phyloP scores from a whole-genome alignment of 2,888 invertebrate genomes.

The Limnephilus lunatus region DNA sequence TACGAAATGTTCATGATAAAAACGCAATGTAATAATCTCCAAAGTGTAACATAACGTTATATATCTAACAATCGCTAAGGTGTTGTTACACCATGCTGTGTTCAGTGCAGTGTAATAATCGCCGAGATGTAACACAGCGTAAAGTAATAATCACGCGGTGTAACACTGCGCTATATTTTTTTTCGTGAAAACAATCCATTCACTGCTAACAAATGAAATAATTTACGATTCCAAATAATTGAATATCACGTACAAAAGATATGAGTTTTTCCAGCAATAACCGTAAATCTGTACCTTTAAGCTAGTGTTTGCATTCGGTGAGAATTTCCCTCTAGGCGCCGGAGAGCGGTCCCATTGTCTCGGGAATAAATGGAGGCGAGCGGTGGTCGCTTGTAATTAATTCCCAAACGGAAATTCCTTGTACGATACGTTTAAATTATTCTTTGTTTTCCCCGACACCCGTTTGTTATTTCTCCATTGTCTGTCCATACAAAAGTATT shows the following conservation, averaged over 20 bases:
- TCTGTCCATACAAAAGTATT: conserved; percentile 57
- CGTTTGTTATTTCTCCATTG: conserved; percentile 57
- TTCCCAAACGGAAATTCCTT: conserved; percentile 66
- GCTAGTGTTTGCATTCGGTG: conserved; percentile 57
- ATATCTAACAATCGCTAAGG: too few species aligned
- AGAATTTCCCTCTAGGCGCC: conserved; percentile 43
- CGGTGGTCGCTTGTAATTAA: conserved; percentile 63
- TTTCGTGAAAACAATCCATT: conserved; percentile 39
- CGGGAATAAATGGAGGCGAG: conserved; percentile 60
- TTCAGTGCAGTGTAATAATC: background rate
- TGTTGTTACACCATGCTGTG: too few species aligned
- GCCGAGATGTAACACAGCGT: background rate
- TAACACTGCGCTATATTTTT: conserved; percentile 10
- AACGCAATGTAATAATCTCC: too few species aligned
- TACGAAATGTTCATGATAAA: too few species aligned
- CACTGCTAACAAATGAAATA: conserved; percentile 41
- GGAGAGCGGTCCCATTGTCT: conserved; percentile 60
- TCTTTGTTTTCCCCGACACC: conserved; percentile 64
- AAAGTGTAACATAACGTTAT: too few species aligned
- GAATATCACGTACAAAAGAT: conserved; percentile 59
- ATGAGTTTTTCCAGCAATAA: conserved; percentile 62
- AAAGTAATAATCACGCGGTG: conserved; percentile 5
- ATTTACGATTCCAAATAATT: conserved; percentile 55
- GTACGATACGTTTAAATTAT: conserved; percentile 66
- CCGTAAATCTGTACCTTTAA: conserved; percentile 63